These are phyloP conservation scores for Melanchra persicariae DNA, from an alignment of 2,888 invertebrate genomes.

Conservation along the genomic window DNA sequence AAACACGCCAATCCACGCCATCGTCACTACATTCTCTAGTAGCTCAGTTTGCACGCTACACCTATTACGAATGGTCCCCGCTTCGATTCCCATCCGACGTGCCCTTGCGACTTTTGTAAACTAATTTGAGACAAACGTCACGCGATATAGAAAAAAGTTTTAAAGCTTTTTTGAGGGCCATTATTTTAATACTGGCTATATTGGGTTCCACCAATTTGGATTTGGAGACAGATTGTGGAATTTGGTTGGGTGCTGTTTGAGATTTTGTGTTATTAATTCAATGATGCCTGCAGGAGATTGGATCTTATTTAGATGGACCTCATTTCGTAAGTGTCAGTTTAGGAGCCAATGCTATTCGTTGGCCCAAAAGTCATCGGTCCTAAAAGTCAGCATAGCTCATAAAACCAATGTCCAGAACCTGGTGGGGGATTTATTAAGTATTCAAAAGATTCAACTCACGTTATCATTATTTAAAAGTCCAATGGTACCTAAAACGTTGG, in stretches of 20 bases:
- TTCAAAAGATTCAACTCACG: background rate
- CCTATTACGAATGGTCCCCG: conserved; percentile 78
- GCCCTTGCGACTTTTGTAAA: conserved; percentile 82
- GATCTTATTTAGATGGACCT: background rate
- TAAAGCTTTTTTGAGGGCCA: conserved; percentile 58
- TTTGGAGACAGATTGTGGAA: conserved; percentile 57
- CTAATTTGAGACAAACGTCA: conserved; percentile 82
- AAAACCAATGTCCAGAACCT: background rate
- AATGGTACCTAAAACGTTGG: conserved; percentile 7
- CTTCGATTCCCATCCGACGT: conserved; percentile 75
- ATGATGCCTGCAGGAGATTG: conserved; percentile 1
- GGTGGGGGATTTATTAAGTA: background rate
- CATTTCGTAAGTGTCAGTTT: background rate
- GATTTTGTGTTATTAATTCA: conserved; percentile 5
- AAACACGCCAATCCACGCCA: conserved; percentile 37
- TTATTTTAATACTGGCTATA: conserved; percentile 65
- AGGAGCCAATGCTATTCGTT: background rate
- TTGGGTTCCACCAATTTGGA: conserved; percentile 49
- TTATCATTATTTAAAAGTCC: background rate
- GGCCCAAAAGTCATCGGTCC: background rate
- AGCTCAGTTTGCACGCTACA: conserved; percentile 79
- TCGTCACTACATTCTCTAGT: conserved; percentile 62
- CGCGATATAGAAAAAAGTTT: conserved; percentile 76
- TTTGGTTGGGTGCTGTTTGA: background rate
- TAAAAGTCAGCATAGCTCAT: too few species aligned